Base-by-base conservation (phyloP, 2,797 vertebrate genomes). In the Myoxocephalus aenaeus region DNA sequence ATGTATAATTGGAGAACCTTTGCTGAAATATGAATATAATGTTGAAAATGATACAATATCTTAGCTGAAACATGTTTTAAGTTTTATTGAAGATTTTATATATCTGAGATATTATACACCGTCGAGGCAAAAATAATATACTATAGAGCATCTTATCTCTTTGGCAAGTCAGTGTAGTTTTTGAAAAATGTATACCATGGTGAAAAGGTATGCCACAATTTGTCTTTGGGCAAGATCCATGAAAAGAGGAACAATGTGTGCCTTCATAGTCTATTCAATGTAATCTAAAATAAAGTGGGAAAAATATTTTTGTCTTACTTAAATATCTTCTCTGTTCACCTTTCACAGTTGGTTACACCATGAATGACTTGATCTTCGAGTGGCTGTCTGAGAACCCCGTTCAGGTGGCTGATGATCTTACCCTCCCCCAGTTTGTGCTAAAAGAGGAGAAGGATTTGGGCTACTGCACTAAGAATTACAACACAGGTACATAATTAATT, bases 291-390 rank as follows among this genome's bases (percentile, higher is more conserved):
- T 72, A n/a, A 66, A 36, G 34, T 10, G 22, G 32, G 5, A 20
- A 50, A 14, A 61, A 53, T 2, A 56, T 80, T 67, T 80, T 29
- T 36, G 13, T n/a, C 6, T 59, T 14, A 50, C 51, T 56, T 44
- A 6, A 42, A 71, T 22, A 32, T 70, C 27, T 9, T 73, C 44
- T 73, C 32, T 77, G 56, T 48, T 82, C 61, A 83, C 51, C 79
- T 73, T 83, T 81, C 71, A 72, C 93, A 98, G 97, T 98, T 87
- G 97, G 97, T 85, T 98, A 99, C 91, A 99, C 97, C 77, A 99
- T 98, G 97, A 97, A 98, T 1, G 97, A 98, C 92, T 92, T 99
- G 86, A 95, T 98, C 92, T 98, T 99, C 14, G 94, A 98, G 93
- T 98, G 97, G 97, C 91, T 98, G 84, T 94, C 96, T 75, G 95